A percentile compares a stretch with the other conserved stretches of the same genome.
phyloP scores from a whole-genome alignment of 2,113 vertebrate species.

The Xiphias gladius region DNA sequence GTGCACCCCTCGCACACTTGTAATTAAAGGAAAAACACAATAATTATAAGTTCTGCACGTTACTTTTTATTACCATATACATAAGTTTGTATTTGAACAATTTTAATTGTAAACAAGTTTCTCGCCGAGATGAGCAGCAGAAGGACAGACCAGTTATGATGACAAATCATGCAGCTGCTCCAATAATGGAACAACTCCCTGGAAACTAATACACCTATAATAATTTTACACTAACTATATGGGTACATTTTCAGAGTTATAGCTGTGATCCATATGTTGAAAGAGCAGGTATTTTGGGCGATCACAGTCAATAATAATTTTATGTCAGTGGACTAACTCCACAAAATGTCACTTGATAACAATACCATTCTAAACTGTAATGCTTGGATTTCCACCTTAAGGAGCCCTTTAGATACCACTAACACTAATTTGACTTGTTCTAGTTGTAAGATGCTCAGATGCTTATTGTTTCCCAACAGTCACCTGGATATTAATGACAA shows the following conservation, averaged over 20 bases:
- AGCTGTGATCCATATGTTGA: not conserved
- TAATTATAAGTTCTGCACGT: not conserved
- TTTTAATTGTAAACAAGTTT: not conserved
- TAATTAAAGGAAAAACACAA: constrained; percentile 9
- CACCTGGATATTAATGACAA: not conserved
- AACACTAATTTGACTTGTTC: not conserved
- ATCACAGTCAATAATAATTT: not conserved
- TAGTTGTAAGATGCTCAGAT: not conserved
- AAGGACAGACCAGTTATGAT: not conserved
- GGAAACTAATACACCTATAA: not conserved
- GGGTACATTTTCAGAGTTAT: not conserved
- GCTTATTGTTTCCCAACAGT: not conserved
- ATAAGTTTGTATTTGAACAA: not conserved
- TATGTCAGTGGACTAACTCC: not conserved
- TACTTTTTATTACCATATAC: not conserved
- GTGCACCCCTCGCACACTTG: constrained; percentile 3
- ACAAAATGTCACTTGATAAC: constrained; percentile 1
- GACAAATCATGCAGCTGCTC: not conserved
- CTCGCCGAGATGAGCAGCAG: not conserved
- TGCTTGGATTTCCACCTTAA: not conserved
- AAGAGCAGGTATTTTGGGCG: not conserved
- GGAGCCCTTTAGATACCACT: not conserved
- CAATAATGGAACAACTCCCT: not conserved
- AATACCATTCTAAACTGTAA: not conserved
- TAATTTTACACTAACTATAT: not conserved